Evolutionary conservation across 1,140 invertebrate species (phyloP), one percentile per base, ranked within the genome.

Genomic region (Aphelinus certus): DNA sequence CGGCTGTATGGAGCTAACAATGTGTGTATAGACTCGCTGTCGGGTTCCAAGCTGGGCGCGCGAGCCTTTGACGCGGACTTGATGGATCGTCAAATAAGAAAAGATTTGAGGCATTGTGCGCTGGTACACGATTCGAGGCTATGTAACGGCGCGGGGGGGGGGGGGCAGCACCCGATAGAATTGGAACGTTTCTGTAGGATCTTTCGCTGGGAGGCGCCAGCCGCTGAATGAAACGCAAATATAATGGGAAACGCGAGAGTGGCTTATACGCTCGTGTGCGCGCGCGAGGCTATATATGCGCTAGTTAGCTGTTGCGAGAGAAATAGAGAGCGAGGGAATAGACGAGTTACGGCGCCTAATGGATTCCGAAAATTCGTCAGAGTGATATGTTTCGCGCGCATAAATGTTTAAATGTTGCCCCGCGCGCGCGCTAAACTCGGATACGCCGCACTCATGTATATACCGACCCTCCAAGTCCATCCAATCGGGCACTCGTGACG

Each of bases 81-180:
- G 66, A 68, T 68, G 57, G 66, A 68, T 68, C 66, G 66, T 58
- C 66, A 68, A 68, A 68, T 68, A 68, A 68, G 66, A 58, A 68
- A 68, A 68, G 55, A 58, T 58, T 68, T 6, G 47, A 9, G 7
- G 56, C 26, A n/a, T 58, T 46, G 60, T 43, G 42, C 68, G 48
- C n/a, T 57, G 68, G 62, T 26, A 26, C 26, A 26, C 26, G 26
- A 26, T 26, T 26, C 26, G 26, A 70, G 62, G 61, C 68, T 58
- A 70, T 61, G 57, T 61, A 45, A 9, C 56, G 46, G 45, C 49
- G 56, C n/a, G 42, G 43, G 60, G 43, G 3, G 47, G 43, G 47
- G 26, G 58, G 60, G 57, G 61, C 68, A 51, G n/a, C 58, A 58
- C 1, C 47, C 56, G 48, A 70, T 61, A 70, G 57, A 70, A 70